Evolutionary conservation across 2,797 vertebrate genomes (phyloP), one percentile per base, ranked within the genome.

Genomic region (Distichodus sexfasciatus): DNA sequence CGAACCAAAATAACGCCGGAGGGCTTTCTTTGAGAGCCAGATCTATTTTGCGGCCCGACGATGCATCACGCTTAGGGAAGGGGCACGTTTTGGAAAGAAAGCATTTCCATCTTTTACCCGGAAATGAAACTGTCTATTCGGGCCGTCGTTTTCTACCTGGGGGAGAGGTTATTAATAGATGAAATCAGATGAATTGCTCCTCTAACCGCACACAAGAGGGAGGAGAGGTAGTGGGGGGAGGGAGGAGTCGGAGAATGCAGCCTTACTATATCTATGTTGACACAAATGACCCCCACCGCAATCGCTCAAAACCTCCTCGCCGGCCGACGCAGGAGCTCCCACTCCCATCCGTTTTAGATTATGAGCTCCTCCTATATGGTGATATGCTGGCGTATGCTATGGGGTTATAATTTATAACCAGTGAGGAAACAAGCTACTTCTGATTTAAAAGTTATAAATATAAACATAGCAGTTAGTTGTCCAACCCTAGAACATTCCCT

Each of bases 91-190:
- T 29, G 36, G 41, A 38, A 50, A 35, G 29, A 33, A 78, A 78
- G 72, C 71, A 76, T 74, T 71, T 75, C 68, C 48, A 80, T 81
- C 75, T 69, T 69, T 81, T 71, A 68, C 65, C 2, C 26, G 76
- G 65, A 72, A 78, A 81, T 81, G 67, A 78, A 66, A 70, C 64
- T 78, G 79, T 80, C 71, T 46, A 40, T 68, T 66, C 66, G 67
- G 41, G 60, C 55, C n/a, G 59, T 66, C 50, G 19, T 78, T 74
- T 73, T 54, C 67, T 60, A 41, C n/a, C 54, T 29, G 6, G 44
- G 54, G 48, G 65, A 21, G 64, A 40, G 44, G 48, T 71, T 74
- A 75, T 76, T 71, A 76, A 70, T 76, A 75, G 62, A 43, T 28
- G 24, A 44, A 76, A 76, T 69, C 71, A 68, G 58, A 65, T 61